phyloP scores from a whole-genome alignment of 2,888 invertebrate species.

The Tenthredo notha region DNA sequence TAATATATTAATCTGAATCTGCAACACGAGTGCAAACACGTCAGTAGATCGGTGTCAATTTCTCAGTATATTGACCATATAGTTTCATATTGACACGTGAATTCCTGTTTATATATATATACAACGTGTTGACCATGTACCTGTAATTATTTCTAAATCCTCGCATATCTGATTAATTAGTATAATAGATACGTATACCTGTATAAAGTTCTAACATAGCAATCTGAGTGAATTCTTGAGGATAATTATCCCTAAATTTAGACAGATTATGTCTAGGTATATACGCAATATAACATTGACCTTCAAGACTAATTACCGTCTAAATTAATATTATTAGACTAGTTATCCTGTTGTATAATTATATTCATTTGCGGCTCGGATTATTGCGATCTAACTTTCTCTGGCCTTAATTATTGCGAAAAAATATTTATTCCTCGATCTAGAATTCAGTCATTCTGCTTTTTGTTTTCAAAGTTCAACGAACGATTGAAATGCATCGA shows the following conservation, averaged over 20 bases:
- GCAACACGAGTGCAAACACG: not conserved
- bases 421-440: not conserved
- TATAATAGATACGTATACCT: not conserved
- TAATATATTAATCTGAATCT: not conserved
- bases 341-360: conserved; percentile 16
- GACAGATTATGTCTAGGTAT: no score
- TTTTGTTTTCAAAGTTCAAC: not conserved
- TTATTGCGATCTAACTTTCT: not conserved
- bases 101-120: not conserved
- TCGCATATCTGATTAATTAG: not conserved
- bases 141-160: conserved; percentile 17
- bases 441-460: no score
- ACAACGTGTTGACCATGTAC: not conserved
- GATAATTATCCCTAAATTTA: conserved; percentile 4
- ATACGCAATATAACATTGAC: not conserved
- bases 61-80: not conserved
- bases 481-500: not conserved
- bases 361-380: not conserved
- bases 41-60: not conserved
- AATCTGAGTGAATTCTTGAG: not conserved
- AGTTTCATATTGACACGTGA: not conserved
- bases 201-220: not conserved
- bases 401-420: not conserved
- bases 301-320: not conserved
- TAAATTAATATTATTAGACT: conserved; percentile 23